phyloP scores from a whole-genome alignment of 2,888 invertebrate species.

The Clusia tigrina region DNA sequence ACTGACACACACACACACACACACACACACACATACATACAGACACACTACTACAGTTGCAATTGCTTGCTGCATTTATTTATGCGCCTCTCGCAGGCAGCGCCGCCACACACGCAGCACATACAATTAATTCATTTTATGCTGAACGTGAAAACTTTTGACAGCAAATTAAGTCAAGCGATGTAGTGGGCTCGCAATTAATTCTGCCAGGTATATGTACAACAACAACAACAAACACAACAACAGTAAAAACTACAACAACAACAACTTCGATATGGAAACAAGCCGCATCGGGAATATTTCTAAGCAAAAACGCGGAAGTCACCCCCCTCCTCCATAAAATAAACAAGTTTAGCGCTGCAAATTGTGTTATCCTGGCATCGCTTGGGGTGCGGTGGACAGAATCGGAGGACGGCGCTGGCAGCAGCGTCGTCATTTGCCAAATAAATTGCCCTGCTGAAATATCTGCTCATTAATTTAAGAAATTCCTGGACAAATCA shows the following conservation, averaged over 20 bases:
- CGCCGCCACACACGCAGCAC: neutral
- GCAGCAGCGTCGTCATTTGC: conserved; percentile 12
- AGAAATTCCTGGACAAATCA: conserved; percentile 19
- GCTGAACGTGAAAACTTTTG: conserved; percentile 1
- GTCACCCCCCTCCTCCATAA: too few species aligned
- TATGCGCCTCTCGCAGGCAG: too few species aligned
- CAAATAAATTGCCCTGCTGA: conserved; percentile 28
- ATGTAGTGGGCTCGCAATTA: neutral
- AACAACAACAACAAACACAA: neutral
- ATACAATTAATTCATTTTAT: conserved; percentile 1
- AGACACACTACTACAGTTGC: too few species aligned
- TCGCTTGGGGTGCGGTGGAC: too few species aligned
- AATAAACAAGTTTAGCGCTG: too few species aligned
- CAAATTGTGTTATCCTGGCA: too few species aligned
- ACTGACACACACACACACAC: too few species aligned
- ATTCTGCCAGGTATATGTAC: neutral
- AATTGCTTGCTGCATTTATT: too few species aligned
- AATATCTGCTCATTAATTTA: conserved; percentile 28
- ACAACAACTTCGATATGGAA: conserved; percentile 14
- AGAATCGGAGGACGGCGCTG: too few species aligned
- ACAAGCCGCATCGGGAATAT: too few species aligned
- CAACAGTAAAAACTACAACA: conserved; percentile 9
- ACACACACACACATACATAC: too few species aligned
- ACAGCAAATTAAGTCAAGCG: conserved; percentile 4
- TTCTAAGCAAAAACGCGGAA: too few species aligned